Evolutionary conservation across 2,888 invertebrate genomes (phyloP).

Genomic region (Euphydryas editha): DNA sequence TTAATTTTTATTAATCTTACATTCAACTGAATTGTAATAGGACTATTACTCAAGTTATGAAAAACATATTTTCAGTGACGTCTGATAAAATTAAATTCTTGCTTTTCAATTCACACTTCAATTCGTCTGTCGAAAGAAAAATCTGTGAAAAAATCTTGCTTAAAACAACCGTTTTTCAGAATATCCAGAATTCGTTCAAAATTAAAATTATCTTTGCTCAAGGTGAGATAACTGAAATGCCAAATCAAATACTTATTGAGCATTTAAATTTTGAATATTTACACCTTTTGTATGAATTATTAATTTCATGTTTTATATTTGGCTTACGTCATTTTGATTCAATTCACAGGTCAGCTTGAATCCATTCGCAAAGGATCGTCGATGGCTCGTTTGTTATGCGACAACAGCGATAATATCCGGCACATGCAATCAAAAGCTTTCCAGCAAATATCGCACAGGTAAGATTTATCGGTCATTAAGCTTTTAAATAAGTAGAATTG

Average conservation of each 20-base stretch:
- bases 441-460: conserved; percentile 64
- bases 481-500: no score
- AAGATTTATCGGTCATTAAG: conserved; percentile 48
- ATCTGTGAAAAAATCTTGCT: neutral
- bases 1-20: no score
- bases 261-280: no score
- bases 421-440: conserved; percentile 87
- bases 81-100: neutral
- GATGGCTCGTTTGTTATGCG: conserved; percentile 88
- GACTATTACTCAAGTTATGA: neutral
- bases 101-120: neutral
- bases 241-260: no score
- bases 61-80: neutral
- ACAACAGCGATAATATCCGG: conserved; percentile 85
- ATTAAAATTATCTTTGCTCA: neutral
- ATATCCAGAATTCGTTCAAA: neutral
- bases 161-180: neutral
- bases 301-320: no score
- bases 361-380: conserved; percentile 82
- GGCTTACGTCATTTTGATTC: neutral
- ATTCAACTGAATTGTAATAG: neutral
- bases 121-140: neutral
- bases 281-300: no score
- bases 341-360: conserved; percentile 81
- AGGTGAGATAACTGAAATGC: no score